Base-by-base conservation (phyloP, 2,113 vertebrate species). In the Salvelinus fontinalis region DNA sequence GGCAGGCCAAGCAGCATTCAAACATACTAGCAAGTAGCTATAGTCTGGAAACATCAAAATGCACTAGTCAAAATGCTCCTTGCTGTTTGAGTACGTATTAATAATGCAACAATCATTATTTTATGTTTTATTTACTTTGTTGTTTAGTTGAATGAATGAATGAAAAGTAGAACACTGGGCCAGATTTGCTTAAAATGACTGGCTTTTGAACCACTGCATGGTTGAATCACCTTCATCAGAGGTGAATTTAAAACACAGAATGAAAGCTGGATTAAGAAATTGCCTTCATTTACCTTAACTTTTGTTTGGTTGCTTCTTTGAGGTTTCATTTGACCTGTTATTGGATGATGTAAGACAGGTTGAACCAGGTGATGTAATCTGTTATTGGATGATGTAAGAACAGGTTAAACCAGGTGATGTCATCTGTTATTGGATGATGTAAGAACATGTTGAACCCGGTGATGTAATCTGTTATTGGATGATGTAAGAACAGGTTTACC, bases 121-220 rank as follows among this genome's bases (percentile, higher is more conserved):
- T 83, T 76, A 86, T 86, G 65, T 83, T 87, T 74, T 79, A 85
- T 85, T 79, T 83, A 79, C 34, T 80, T 77, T 70, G 74, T 82
- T 84, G 77, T 78, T 81, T 72, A 22, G 60, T 48, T 77, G 67
- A 44, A 44, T 44, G 8, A 11, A 44, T 11, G 2, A 44, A 44
- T 39, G 24, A 2, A 5, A 66, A 74, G 18, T 27, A 64, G 76
- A 29, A 49, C 77, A 18, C 27, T 27, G 27, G 71, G 71, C 62
- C 8, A 14, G 29, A 72, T 73, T 60, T 64, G 29, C 70, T 59
- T 34, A 51, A 44, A 49, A 27, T 65, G 51, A 13, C 24, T 26
- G 62, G 73, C 39, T 67, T 78, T 54, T 73, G 48, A 74, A 59
- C 57, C 39, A 44, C 9, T 44, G 11, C 39, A 11, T 44, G 9